A percentile compares a stretch with the other conserved stretches of the same genome.
Evolutionary conservation across 1,140 invertebrate genomes (phyloP).

Genomic region (Helicoverpa armigera): DNA sequence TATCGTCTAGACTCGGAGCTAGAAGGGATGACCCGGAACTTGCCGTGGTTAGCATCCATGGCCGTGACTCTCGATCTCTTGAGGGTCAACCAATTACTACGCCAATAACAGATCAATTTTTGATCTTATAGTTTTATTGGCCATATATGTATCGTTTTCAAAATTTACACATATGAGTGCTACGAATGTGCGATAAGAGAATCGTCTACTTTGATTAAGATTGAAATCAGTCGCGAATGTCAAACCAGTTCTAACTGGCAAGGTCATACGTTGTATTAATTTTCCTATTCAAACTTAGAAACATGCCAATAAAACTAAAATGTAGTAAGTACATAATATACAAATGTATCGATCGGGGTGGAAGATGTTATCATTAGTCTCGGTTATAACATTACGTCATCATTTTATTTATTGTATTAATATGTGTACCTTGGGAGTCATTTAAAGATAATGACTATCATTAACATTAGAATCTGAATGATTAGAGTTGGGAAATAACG

Average conservation of each 20-base stretch:
- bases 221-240: slow-evolving; percentile 75
- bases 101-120: slow-evolving; percentile 17
- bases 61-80: slow-evolving; percentile 61
- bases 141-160: slow-evolving; percentile 10
- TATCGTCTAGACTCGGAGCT: slow-evolving; percentile 62
- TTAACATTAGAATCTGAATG: slow-evolving; percentile 33
- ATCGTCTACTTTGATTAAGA: slow-evolving; percentile 50
- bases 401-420: slow-evolving; percentile 7
- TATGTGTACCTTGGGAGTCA: slow-evolving; percentile 20
- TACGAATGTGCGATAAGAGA: slow-evolving; percentile 41
- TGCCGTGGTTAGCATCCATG: slow-evolving; percentile 57
- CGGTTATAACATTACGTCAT: no score
- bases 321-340: neutral
- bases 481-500: slow-evolving; percentile 30
- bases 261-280: slow-evolving; percentile 68
- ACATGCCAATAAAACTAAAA: slow-evolving; percentile 13
- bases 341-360: neutral
- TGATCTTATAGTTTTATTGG: slow-evolving; percentile 5
- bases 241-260: slow-evolving; percentile 78
- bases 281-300: slow-evolving; percentile 33
- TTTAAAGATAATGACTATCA: slow-evolving; percentile 30
- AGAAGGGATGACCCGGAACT: slow-evolving; percentile 79
- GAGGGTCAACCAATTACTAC: slow-evolving; percentile 47
- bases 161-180: slow-evolving; percentile 24
- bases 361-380: neutral